Percentiles rank a stretch among this genome's conserved stretches.
Conservation (phyloP, 2,888 invertebrate species). For the Conomelus anceps region DNA sequence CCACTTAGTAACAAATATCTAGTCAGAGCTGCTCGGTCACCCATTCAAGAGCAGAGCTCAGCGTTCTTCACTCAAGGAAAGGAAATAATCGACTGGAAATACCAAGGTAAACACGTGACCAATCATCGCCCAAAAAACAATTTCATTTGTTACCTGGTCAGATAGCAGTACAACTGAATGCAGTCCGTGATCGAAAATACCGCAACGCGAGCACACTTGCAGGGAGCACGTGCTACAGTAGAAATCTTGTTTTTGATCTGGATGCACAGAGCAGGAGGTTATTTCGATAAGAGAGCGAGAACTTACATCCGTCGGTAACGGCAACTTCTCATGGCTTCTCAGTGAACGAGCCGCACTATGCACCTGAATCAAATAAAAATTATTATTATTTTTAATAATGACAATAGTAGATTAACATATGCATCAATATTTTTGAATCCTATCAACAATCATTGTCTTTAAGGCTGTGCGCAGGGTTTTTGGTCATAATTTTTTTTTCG, state of each 20-base stretch:
- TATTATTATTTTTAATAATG: constrained; percentile 11
- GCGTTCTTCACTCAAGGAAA: too few relatives aligned
- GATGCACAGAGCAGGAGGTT: constrained; percentile 39
- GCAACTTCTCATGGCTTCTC: constrained; percentile 24
- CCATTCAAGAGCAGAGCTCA: too few relatives aligned
- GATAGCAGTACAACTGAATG: constrained; percentile 39
- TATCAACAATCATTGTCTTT: too few relatives aligned
- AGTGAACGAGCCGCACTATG: constrained; percentile 26
- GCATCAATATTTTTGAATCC: too few relatives aligned
- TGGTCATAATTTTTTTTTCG: too few relatives aligned
- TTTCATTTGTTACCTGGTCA: constrained; percentile 40
- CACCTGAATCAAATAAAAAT: constrained; percentile 25
- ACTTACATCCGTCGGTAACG: not conserved
- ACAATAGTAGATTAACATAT: too few relatives aligned
- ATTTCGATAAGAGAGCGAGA: not conserved
- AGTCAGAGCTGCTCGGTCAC: too few relatives aligned
- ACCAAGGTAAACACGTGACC: too few relatives aligned
- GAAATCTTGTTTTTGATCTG: constrained; percentile 39
- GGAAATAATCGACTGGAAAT: too few relatives aligned
- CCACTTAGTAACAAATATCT: too few relatives aligned
- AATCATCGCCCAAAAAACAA: too few relatives aligned
- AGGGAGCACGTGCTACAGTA: constrained; percentile 43
- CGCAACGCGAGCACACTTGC: constrained; percentile 44
- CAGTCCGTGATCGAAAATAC: constrained; percentile 40
- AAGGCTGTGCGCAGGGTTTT: too few relatives aligned